Conservation (phyloP, 2,888 invertebrate species). For the Autographa gamma region DNA sequence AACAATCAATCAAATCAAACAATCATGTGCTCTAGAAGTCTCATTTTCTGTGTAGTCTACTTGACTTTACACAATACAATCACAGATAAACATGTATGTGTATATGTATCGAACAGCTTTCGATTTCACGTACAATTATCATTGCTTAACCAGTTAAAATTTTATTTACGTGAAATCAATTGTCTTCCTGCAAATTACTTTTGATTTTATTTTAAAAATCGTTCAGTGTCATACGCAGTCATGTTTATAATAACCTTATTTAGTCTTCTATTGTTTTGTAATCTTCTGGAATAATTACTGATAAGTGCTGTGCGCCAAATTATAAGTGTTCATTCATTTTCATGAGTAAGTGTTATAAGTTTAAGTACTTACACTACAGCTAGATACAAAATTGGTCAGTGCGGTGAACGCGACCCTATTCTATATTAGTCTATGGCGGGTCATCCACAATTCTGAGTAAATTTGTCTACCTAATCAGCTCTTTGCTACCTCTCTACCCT, state of each 20-base stretch:
- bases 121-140: too few relatives aligned
- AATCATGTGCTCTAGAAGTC: background rate
- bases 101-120: background rate
- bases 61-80: background rate
- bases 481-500: constrained; percentile 36
- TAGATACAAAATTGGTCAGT: constrained; percentile 62
- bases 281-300: background rate
- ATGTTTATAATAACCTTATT: background rate
- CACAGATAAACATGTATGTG: background rate
- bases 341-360: constrained; percentile 43
- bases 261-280: background rate
- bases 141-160: too few relatives aligned
- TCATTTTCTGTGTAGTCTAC: background rate
- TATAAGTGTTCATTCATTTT: constrained; percentile 45
- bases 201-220: background rate
- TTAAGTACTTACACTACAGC: constrained; percentile 65
- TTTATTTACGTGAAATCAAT: too few relatives aligned
- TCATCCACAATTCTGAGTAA: constrained; percentile 53
- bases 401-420: constrained; percentile 56
- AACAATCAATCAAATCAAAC: background rate
- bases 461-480: constrained; percentile 47
- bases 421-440: constrained; percentile 54
- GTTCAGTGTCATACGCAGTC: background rate
- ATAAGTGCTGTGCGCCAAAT: constrained; percentile 21
- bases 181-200: too few relatives aligned